These are phyloP conservation scores for Microcebus jonahi DNA, from an alignment of 2,113 vertebrate species.

Conservation along the genomic window DNA sequence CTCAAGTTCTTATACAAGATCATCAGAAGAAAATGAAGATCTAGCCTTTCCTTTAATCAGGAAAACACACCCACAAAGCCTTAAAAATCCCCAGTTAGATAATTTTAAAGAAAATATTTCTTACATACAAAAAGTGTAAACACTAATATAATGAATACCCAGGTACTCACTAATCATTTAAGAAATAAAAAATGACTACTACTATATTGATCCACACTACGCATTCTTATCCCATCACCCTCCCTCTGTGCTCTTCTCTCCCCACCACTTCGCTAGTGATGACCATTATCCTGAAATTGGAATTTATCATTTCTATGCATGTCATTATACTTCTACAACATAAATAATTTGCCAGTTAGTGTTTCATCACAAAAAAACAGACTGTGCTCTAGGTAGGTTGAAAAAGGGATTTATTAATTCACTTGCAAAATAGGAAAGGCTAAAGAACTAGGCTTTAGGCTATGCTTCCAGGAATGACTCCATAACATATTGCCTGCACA, in stretches of 20 bases:
- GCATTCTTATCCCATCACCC: not conserved
- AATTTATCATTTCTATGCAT: not conserved
- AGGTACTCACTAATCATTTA: not conserved
- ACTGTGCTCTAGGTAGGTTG: not conserved
- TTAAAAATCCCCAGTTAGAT: not conserved
- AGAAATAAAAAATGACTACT: not conserved
- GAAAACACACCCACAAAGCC: not conserved
- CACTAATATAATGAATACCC: not conserved
- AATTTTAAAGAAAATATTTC: not conserved
- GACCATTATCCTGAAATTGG: not conserved
- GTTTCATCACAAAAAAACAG: not conserved
- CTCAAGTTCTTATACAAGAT: not conserved
- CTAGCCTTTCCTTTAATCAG: not conserved
- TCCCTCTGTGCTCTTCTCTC: too few relatives aligned
- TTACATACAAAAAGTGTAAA: not conserved
- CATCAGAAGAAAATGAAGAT: not conserved
- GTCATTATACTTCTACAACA: not conserved
- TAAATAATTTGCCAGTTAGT: not conserved
- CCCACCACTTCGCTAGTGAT: not conserved
- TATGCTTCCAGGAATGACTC: not conserved
- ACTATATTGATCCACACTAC: not conserved
- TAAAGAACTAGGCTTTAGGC: not conserved
- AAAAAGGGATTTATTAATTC: not conserved
- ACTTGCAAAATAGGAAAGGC: not conserved
- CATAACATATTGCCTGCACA: not conserved